phyloP scores from a whole-genome alignment of 2,888 invertebrate genomes.

The Drosophila formosana region DNA sequence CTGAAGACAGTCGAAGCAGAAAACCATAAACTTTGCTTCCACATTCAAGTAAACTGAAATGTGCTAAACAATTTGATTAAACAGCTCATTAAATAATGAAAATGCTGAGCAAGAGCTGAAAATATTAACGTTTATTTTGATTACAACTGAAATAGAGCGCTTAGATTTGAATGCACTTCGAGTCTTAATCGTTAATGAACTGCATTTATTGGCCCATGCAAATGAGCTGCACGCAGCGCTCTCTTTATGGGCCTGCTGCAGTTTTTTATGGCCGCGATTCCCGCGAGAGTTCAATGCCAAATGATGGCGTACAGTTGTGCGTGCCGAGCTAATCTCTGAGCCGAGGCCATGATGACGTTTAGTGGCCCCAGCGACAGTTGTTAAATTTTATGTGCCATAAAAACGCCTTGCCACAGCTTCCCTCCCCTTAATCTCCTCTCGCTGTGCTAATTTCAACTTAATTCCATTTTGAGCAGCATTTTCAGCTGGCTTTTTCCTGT shows the following conservation, averaged over 20 bases:
- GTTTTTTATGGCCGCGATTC: conserved; percentile 35
- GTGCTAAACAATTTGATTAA: neutral
- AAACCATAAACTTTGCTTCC: neutral
- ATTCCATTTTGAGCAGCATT: conserved; percentile 56
- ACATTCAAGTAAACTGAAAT: neutral
- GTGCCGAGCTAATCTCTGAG: conserved; percentile 64
- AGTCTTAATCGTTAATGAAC: conserved; percentile 6
- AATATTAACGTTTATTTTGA: no score
- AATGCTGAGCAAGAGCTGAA: neutral
- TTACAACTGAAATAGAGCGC: neutral
- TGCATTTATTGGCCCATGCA: conserved; percentile 48
- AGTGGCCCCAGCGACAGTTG: conserved; percentile 68
- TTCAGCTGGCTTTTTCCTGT: conserved; percentile 21
- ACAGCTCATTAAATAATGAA: neutral
- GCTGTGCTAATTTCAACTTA: conserved; percentile 68
- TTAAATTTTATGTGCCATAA: conserved; percentile 72
- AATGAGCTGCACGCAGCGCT: conserved; percentile 57
- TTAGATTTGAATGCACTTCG: neutral
- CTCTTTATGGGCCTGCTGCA: conserved; percentile 59
- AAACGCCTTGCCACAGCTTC: conserved; percentile 28
- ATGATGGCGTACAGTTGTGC: conserved; percentile 50
- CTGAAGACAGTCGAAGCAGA: neutral
- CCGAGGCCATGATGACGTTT: conserved; percentile 72
- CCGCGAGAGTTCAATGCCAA: conserved; percentile 34
- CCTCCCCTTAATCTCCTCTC: conserved; percentile 4